Percentiles rank a stretch among this genome's conserved stretches.
Evolutionary conservation across 2,888 invertebrate species (phyloP).

Genomic region (Standfussiana lucernea): DNA sequence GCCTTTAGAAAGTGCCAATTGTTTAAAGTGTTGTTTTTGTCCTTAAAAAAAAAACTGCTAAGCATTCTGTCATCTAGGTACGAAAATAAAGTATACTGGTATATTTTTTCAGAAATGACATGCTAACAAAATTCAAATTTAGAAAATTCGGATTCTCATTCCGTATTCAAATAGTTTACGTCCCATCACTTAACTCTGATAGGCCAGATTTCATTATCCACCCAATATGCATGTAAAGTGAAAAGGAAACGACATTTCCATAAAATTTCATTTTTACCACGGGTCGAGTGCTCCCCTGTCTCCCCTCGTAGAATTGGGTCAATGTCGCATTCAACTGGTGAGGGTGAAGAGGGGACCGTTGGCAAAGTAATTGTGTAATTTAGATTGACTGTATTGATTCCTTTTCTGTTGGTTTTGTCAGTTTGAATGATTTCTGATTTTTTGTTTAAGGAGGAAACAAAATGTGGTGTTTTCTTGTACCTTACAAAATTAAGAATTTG

Average conservation of each 20-base stretch:
- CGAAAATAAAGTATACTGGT: background rate
- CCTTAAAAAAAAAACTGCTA: background rate
- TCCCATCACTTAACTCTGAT: slow-evolving; percentile 49
- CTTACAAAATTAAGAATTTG: background rate
- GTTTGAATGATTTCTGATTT: slow-evolving; percentile 17
- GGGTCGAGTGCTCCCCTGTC: slow-evolving; percentile 52
- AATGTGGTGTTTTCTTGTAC: background rate
- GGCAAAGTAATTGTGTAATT: slow-evolving; percentile 72
- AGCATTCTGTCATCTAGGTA: background rate
- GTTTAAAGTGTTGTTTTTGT: background rate
- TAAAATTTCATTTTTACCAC: slow-evolving; percentile 71
- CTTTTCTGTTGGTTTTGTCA: slow-evolving; percentile 26
- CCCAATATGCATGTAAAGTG: slow-evolving; percentile 74
- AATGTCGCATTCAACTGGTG: slow-evolving; percentile 84
- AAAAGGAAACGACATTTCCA: slow-evolving; percentile 72
- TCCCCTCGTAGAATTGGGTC: slow-evolving; percentile 75
- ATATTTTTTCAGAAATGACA: background rate
- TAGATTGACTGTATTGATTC: slow-evolving; percentile 64
- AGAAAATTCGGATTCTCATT: slow-evolving; percentile 33
- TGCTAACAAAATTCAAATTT: slow-evolving; percentile 11
- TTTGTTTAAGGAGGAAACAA: background rate
- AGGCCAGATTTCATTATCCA: slow-evolving; percentile 58
- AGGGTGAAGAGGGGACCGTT: slow-evolving; percentile 66
- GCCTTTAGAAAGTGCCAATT: background rate
- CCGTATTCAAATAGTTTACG: slow-evolving; percentile 57